Percentiles rank a stretch among this genome's conserved stretches.
Conservation (phyloP, 2,797 vertebrate species). For the Lacerta viridis region DNA sequence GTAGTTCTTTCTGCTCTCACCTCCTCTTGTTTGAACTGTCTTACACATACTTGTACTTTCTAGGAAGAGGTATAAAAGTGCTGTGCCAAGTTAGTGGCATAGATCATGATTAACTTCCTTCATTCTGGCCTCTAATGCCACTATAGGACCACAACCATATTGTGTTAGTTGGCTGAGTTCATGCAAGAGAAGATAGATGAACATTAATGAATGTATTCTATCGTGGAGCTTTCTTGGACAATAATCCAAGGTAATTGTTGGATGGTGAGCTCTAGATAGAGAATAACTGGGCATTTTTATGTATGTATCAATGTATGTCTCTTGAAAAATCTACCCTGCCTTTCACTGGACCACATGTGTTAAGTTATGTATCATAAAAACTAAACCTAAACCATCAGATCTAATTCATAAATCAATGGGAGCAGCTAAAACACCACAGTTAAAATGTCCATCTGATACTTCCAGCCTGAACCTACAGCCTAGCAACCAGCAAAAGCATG, state of each 20-base stretch:
- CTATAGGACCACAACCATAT: background rate
- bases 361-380: no score
- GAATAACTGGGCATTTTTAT: background rate
- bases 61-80: background rate
- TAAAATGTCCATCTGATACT: no score
- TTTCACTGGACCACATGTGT: no score
- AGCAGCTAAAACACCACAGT: no score
- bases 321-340: no score
- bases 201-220: background rate
- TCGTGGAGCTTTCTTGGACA: background rate
- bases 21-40: background rate
- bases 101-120: background rate
- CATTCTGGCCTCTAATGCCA: background rate
- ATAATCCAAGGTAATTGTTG: background rate
- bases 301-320: no score
- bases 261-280: background rate
- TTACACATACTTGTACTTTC: background rate
- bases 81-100: background rate
- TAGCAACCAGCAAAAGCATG: no score
- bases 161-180: background rate
- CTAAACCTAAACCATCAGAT: no score
- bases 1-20: background rate
- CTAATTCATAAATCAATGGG: no score
- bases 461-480: no score
- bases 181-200: background rate